phyloP scores from a whole-genome alignment of 2,113 vertebrate species.

The Serilophus lunatus region DNA sequence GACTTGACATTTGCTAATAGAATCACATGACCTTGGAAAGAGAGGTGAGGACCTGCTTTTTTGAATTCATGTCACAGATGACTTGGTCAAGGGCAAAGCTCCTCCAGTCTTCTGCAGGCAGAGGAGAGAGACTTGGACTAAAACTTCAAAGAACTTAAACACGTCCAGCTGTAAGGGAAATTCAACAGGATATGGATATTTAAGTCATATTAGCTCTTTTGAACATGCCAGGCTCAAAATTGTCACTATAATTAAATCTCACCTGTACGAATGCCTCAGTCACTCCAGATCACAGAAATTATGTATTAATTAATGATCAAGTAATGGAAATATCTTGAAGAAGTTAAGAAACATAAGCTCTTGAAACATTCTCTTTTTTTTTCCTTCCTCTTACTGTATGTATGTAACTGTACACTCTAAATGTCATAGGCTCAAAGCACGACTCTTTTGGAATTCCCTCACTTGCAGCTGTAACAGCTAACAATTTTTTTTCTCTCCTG shows the following conservation, averaged over 20 bases:
- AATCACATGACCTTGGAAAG: neutral
- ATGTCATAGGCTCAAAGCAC: neutral
- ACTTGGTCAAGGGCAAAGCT: neutral
- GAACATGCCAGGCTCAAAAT: neutral
- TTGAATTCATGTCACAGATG: neutral
- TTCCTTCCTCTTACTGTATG: rapidly evolving
- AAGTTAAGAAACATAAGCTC: neutral
- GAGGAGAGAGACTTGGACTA: neutral
- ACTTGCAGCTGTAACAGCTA: neutral
- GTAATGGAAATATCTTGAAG: neutral
- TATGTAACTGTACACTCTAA: neutral
- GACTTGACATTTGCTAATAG: neutral
- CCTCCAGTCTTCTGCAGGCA: neutral
- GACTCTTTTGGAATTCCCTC: neutral
- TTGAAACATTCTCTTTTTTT: neutral
- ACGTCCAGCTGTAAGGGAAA: neutral
- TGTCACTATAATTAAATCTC: neutral
- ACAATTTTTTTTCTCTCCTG: neutral
- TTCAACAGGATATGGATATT: neutral
- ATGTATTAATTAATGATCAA: neutral
- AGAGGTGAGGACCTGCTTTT: neutral
- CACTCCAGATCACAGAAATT: neutral
- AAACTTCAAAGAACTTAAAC: neutral
- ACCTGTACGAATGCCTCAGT: neutral
- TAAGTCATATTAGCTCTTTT: neutral